Base-by-base conservation (phyloP, 2,888 invertebrate genomes). In the Sympetrum striolatum region DNA sequence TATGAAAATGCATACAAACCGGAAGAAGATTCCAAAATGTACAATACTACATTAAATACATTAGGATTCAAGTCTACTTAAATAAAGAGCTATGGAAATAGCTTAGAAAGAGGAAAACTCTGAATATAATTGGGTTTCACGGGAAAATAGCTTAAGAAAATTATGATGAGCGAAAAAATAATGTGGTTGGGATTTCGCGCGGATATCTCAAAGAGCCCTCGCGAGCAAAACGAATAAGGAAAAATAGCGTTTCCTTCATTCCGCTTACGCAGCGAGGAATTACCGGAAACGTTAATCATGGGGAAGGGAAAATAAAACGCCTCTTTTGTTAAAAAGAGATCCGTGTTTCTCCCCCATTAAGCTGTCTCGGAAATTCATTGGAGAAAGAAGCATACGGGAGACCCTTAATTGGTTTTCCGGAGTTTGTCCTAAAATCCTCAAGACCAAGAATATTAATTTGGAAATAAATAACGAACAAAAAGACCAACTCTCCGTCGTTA, bases 231-330 rank as follows among this genome's bases (percentile, higher is more conserved):
- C 10, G 31, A 73, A 73, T 31, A 12, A 73, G 31, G 31, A 31
- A 31, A 73, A 25, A 31, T 53, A 5, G 25, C 18, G 25, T 25
- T 73, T 25, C 14, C 25, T 14, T 31, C 25, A 10, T 73, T 73
- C 73, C 73, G 73, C 73, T 73, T 73, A 73, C 73, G 73, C 73
- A 25, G 31, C 25, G 82, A 53, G 58, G 81, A 81, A 15, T 81
- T 58, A 58, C 82, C 35, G 58, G 53, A 35, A 31, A 82, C 58
- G 82, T 82, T 58, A 82, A 82, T 82, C 82, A 35, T 82, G 53
- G 73, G 25, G 31, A 73, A 73, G 73, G 73, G 31, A 73, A 73
- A 73, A 73, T 73, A 73, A 73, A 73, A 73, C 73, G 31, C 82
- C 58, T 25, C 82, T 31, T 58, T 82, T 53, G 82, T 35, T 82